Percentiles rank a stretch among this genome's conserved stretches.
phyloP scores from a whole-genome alignment of 1,140 invertebrate species.

The Piezodorus guildinii region DNA sequence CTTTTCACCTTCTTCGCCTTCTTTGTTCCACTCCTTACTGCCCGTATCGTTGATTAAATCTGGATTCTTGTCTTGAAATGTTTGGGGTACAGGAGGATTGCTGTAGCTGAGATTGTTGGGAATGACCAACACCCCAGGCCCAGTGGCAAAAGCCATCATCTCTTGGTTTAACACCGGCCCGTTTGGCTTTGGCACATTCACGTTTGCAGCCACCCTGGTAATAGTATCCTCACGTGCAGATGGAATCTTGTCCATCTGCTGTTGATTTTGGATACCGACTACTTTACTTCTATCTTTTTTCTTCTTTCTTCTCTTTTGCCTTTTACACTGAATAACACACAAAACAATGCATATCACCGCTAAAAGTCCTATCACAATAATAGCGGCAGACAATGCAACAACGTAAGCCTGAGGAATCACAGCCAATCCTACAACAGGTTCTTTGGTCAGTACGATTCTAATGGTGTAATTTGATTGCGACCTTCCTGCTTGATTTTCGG shows the following conservation, averaged over 20 bases:
- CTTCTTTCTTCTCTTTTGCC: constrained; percentile 32
- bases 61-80: constrained; percentile 53
- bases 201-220: constrained; percentile 22
- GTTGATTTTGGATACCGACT: constrained; percentile 32
- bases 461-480: constrained; percentile 65
- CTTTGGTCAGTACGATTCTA: constrained; percentile 55
- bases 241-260: constrained; percentile 29
- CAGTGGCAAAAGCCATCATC: constrained; percentile 28
- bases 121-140: constrained; percentile 29
- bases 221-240: constrained; percentile 24
- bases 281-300: constrained; percentile 34
- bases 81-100: constrained; percentile 31
- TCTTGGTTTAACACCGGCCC: constrained; percentile 32
- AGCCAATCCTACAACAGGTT: constrained; percentile 49
- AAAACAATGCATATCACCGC: constrained; percentile 23
- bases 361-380: constrained; percentile 27
- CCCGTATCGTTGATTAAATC: constrained; percentile 64
- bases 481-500: constrained; percentile 68
- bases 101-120: constrained; percentile 31
- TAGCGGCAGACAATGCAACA: constrained; percentile 47
- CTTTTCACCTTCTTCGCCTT: constrained; percentile 20
- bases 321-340: constrained; percentile 29
- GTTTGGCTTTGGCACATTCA: constrained; percentile 27
- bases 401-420: constrained; percentile 54
- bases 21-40: constrained; percentile 45